Percentiles rank a stretch among this genome's conserved stretches.
phyloP scores from a whole-genome alignment of 1,140 invertebrate species.

The Dendroctonus ponderosae region DNA sequence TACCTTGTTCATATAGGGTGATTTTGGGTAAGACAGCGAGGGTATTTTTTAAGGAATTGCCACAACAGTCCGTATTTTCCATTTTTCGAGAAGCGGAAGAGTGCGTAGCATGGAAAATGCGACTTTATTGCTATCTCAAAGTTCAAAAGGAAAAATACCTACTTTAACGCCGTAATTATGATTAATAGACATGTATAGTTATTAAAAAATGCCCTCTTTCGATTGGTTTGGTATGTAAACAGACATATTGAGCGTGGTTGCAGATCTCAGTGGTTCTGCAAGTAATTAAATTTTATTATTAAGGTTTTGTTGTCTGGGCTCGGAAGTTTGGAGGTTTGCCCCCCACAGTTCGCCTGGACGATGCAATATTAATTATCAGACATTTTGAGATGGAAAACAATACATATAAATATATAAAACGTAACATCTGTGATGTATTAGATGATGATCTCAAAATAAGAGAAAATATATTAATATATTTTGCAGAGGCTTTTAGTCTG shows the following conservation, averaged over 20 bases:
- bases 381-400: conserved; percentile 19
- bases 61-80: not conserved
- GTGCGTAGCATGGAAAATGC: too few relatives aligned
- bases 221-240: conserved; percentile 12
- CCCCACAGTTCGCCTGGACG: not conserved
- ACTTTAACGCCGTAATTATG: conserved; percentile 10
- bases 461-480: conserved; percentile 37
- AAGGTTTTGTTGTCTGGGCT: conserved; percentile 3
- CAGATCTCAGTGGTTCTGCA: conserved; percentile 28
- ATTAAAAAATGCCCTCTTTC: conserved; percentile 16
- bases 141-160: too few relatives aligned
- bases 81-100: not conserved
- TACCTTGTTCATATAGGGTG: conserved; percentile 4
- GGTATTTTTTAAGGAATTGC: conserved; percentile 17
- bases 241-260: conserved; percentile 27
- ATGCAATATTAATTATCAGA: conserved; percentile 9
- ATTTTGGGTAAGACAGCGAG: conserved; percentile 33
- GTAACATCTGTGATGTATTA: conserved; percentile 41
- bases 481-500: conserved; percentile 14
- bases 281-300: conserved; percentile 11
- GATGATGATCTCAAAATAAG: conserved; percentile 40
- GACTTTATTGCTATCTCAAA: too few relatives aligned
- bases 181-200: conserved; percentile 7
- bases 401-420: conserved; percentile 11
- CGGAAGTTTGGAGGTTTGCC: not conserved